Percentiles rank a stretch among this genome's conserved stretches.
These are phyloP conservation scores for Malacosoma neustria DNA, from an alignment of 2,888 invertebrate species.

Conservation along the genomic window DNA sequence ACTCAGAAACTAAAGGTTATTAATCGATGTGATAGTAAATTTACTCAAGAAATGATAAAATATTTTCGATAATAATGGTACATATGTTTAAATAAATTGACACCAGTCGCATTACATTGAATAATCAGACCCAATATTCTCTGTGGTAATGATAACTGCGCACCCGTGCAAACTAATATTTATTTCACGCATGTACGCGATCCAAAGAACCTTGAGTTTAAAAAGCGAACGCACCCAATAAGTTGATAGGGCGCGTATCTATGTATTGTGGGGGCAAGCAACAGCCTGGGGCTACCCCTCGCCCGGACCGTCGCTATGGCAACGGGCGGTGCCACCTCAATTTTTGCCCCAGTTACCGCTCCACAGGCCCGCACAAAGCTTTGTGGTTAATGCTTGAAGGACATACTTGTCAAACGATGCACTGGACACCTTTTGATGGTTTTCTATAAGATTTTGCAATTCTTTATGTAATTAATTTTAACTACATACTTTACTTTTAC, in stretches of 20 bases:
- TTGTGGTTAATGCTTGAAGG: conserved; percentile 10
- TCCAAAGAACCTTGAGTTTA: not conserved
- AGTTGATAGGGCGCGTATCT: conserved; percentile 1
- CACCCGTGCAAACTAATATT: too few relatives aligned
- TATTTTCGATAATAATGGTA: too few relatives aligned
- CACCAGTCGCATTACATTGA: too few relatives aligned
- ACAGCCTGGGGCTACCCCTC: conserved; percentile 1
- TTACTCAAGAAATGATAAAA: too few relatives aligned
- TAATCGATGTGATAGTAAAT: too few relatives aligned
- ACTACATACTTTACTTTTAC: too few relatives aligned
- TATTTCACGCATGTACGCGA: not conserved
- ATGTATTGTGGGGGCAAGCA: conserved; percentile 3
- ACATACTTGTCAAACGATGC: conserved; percentile 4
- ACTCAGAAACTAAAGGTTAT: too few relatives aligned
- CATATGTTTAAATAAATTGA: too few relatives aligned
- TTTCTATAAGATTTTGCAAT: too few relatives aligned
- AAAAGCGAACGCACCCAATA: not conserved
- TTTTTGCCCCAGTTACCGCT: conserved; percentile 54
- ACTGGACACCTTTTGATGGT: not conserved
- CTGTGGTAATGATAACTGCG: too few relatives aligned
- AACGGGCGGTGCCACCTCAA: conserved; percentile 38
- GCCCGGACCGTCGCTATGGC: conserved; percentile 27
- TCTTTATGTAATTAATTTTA: too few relatives aligned
- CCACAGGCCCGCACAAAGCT: conserved; percentile 29
- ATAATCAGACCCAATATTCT: too few relatives aligned